These are phyloP conservation scores for Cossypha caffra DNA, from an alignment of 2,797 vertebrate genomes.

Conservation along the genomic window DNA sequence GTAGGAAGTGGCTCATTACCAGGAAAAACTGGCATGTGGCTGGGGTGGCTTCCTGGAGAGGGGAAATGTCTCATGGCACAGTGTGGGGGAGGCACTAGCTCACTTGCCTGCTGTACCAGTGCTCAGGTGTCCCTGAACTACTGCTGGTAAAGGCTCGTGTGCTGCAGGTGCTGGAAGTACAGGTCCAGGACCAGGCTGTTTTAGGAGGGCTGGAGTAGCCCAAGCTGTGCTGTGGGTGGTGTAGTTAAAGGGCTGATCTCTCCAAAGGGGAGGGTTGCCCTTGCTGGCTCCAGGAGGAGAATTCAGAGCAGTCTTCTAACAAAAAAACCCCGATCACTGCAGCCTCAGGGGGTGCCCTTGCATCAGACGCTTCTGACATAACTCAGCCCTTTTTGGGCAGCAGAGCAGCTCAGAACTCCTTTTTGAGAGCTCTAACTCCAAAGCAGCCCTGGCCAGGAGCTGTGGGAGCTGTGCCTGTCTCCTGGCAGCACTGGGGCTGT, in stretches of 20 bases:
- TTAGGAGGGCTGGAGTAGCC: not conserved
- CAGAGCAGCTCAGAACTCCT: not conserved
- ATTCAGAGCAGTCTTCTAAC: not conserved
- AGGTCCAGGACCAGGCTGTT: fast-evolving
- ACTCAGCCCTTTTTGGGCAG: not conserved
- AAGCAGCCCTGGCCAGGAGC: not conserved
- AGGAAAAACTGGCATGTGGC: not conserved
- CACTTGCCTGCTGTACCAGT: not conserved
- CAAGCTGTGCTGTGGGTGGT: not conserved
- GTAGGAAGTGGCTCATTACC: not conserved
- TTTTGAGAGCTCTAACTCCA: not conserved
- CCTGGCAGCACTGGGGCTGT: not conserved
- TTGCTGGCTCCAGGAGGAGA: not conserved
- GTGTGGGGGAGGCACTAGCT: not conserved
- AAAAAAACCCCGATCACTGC: not conserved
- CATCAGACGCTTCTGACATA: not conserved
- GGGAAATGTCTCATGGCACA: fast-evolving
- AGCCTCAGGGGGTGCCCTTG: not conserved
- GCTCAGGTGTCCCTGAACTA: not conserved
- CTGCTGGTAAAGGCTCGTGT: not conserved
- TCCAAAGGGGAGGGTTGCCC: not conserved
- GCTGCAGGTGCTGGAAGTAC: not conserved
- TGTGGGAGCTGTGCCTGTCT: not conserved
- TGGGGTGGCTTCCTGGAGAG: not conserved
- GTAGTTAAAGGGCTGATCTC: not conserved